Evolutionary conservation across 2,888 invertebrate genomes (phyloP).

Genomic region (Rhagophthalmus giganteus): DNA sequence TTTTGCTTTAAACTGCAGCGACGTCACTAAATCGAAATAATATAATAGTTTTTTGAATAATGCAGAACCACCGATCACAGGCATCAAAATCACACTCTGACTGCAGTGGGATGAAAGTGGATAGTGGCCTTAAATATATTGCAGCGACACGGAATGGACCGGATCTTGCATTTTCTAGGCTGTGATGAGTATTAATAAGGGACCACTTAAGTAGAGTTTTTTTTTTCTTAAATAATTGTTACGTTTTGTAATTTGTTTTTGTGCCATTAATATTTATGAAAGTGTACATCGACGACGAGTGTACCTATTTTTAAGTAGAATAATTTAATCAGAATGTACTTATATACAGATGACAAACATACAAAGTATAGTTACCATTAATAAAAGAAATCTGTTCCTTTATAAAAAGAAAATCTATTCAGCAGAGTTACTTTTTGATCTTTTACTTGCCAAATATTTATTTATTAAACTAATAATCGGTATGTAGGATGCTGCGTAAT

Average conservation of each 20-base stretch:
- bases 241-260: slow-evolving; percentile 29
- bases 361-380: slow-evolving; percentile 24
- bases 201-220: slow-evolving; percentile 47
- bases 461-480: slow-evolving; percentile 2
- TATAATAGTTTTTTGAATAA: no score
- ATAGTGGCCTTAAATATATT: slow-evolving; percentile 36
- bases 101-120: slow-evolving; percentile 54
- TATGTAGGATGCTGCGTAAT: no score
- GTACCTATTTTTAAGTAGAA: slow-evolving; percentile 25
- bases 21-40: no score
- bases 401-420: neutral
- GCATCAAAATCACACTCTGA: slow-evolving; percentile 64
- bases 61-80: slow-evolving; percentile 62
- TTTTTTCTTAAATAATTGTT: slow-evolving; percentile 27
- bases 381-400: slow-evolving; percentile 11
- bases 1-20: no score
- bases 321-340: slow-evolving; percentile 21
- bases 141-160: no score
- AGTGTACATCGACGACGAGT: slow-evolving; percentile 25
- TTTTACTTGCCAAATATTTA: slow-evolving; percentile 30
- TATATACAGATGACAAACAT: slow-evolving; percentile 12
- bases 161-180: slow-evolving; percentile 52
- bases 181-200: slow-evolving; percentile 54
- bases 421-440: slow-evolving; percentile 1
- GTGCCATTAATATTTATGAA: slow-evolving; percentile 35